Evolutionary conservation across 1,140 invertebrate genomes (phyloP), one percentile per base, ranked within the genome.

Genomic region (Bathynomus jamesi): DNA sequence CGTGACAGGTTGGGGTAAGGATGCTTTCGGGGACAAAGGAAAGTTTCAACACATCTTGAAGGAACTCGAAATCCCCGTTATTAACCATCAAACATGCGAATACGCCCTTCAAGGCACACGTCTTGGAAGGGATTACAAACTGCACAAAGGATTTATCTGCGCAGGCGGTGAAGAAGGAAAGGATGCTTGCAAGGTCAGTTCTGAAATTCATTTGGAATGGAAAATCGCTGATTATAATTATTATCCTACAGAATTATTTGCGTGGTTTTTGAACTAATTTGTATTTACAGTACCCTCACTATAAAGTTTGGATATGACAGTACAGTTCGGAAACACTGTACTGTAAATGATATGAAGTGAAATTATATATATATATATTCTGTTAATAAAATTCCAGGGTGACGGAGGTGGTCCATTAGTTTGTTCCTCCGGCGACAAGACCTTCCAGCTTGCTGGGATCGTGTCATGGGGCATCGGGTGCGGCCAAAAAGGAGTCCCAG

Each of bases 161-260:
- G 94, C 94, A 30, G 94, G 94, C 28, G 94, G 94, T 13, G 93
- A 95, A 82, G 91, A 93, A 80, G 93, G 93, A 46, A 95, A 95
- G 82, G 93, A 96, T 68, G 82, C 84, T 30, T 85, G 84, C 81
- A 83, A 82, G 75, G 80, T 79, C 62, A 64, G 72, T 62, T 7
- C 24, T 13, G 31, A 0, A 29, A 62, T n/a, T 21, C 7, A 62
- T 21, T 10, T n/a, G 25, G 25, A 62, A 62, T 62, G 61, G 61
- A 62, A n/a, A n/a, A n/a, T n/a, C n/a, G n/a, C n/a, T n/a, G n/a
- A n/a, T n/a, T n/a, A n/a, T n/a, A n/a, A n/a, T n/a, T n/a, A n/a
- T n/a, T n/a, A n/a, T n/a, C n/a, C n/a, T n/a, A n/a, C n/a, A n/a
- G n/a, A n/a, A n/a, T n/a, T n/a, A n/a, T n/a, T n/a, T n/a, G n/a